phyloP scores from a whole-genome alignment of 1,140 invertebrate species.

The Drosophila orena region DNA sequence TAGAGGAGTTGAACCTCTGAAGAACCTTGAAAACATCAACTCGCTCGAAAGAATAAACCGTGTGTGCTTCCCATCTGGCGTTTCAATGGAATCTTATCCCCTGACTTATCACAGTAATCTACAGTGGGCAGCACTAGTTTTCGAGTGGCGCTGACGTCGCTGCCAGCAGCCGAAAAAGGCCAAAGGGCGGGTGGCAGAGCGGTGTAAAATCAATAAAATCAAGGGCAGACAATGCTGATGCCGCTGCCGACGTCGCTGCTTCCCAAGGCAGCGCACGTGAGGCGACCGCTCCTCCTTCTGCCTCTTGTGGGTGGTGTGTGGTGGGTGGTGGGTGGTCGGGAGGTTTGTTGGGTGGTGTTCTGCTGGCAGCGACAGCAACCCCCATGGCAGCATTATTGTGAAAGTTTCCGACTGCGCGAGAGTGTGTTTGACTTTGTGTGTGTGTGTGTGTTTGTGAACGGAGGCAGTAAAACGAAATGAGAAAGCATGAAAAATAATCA shows the following conservation, averaged over 20 bases:
- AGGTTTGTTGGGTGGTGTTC: background rate
- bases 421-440: slow-evolving; percentile 11
- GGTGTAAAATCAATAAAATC: slow-evolving; percentile 78
- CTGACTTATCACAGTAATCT: background rate
- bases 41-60: background rate
- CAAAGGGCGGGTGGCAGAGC: slow-evolving; percentile 54
- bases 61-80: background rate
- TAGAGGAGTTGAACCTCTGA: background rate
- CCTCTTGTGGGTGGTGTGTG: slow-evolving; percentile 17
- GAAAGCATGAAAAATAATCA: slow-evolving; percentile 81
- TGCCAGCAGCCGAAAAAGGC: slow-evolving; percentile 61
- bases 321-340: background rate
- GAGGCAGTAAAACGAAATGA: slow-evolving; percentile 77
- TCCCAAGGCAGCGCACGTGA: slow-evolving; percentile 60
- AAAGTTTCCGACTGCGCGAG: slow-evolving; percentile 54
- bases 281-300: slow-evolving; percentile 36
- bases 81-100: background rate
- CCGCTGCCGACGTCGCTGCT: slow-evolving; percentile 31
- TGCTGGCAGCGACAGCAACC: slow-evolving; percentile 49
- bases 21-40: background rate
- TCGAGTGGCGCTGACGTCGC: slow-evolving; percentile 18
- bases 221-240: slow-evolving; percentile 77
- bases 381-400: slow-evolving; percentile 71
- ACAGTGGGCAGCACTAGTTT: slow-evolving; percentile 24
- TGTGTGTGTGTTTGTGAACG: slow-evolving; percentile 14